A percentile compares a stretch with the other conserved stretches of the same genome.
phyloP scores from a whole-genome alignment of 2,797 vertebrate genomes.

The Echiichthys vipera region DNA sequence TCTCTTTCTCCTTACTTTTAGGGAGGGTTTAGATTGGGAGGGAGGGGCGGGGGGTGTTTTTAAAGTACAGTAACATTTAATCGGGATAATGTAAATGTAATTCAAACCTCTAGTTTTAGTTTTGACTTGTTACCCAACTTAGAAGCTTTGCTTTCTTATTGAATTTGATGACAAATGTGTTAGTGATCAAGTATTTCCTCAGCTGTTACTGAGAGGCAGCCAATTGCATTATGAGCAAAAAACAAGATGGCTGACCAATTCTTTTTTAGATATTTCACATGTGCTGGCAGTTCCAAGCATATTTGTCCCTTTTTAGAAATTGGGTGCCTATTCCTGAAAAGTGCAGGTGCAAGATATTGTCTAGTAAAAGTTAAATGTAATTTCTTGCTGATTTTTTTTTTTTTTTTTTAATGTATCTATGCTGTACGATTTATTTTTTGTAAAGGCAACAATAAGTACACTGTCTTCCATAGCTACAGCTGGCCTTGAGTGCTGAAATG shows the following conservation, averaged over 20 bases:
- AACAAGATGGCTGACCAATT: constrained; percentile 29
- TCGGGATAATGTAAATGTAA: constrained; percentile 81
- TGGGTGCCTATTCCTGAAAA: constrained; percentile 71
- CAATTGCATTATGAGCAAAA: constrained; percentile 14
- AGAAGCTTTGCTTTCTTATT: constrained; percentile 69
- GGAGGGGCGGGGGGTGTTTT: constrained; percentile 27
- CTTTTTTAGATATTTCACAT: constrained; percentile 46
- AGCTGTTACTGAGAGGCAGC: constrained; percentile 54
- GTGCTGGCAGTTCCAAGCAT: constrained; percentile 52
- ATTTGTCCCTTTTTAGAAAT: constrained; percentile 57
- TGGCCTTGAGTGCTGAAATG: constrained; percentile 68
- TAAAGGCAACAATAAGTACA: constrained; percentile 65
- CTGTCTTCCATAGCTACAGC: constrained; percentile 81
- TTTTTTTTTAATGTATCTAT: constrained; percentile 72
- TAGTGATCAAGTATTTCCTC: constrained; percentile 68
- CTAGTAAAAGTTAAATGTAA: constrained; percentile 68
- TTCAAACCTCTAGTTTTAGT: constrained; percentile 79
- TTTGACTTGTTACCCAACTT: constrained; percentile 66
- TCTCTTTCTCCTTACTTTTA: constrained; percentile 62
- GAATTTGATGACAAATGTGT: constrained; percentile 70
- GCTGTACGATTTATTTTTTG: constrained; percentile 49
- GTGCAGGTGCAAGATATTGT: constrained; percentile 65
- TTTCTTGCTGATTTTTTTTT: constrained; percentile 67
- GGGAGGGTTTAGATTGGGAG: constrained; percentile 57
- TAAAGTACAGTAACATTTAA: constrained; percentile 63